Conservation (phyloP, 2,797 vertebrate genomes). For the Spatula versicolor region DNA sequence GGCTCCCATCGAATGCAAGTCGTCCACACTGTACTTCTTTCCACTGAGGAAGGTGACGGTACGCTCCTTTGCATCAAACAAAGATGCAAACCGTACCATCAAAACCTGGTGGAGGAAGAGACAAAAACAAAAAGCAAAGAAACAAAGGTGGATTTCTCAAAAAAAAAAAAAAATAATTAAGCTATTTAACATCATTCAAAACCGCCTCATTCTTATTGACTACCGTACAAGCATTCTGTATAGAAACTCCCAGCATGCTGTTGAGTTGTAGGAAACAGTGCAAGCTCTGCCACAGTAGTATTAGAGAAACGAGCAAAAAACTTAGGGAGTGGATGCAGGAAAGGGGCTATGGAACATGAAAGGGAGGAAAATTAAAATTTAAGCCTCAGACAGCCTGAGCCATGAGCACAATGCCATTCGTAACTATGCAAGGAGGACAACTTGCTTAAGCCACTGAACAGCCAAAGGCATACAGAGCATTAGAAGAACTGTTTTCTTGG, state of each 20-base stretch:
- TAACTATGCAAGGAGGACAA: background rate
- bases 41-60: slow-evolving; percentile 96
- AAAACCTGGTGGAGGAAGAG: slow-evolving; percentile 84
- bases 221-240: background rate
- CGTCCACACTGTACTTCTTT: slow-evolving; percentile 91
- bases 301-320: background rate
- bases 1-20: slow-evolving; percentile 89
- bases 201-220: background rate
- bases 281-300: background rate
- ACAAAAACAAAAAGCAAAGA: background rate
- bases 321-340: background rate
- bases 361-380: slow-evolving; percentile 13
- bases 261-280: background rate
- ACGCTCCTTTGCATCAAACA: slow-evolving; percentile 92
- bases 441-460: slow-evolving; percentile 25
- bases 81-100: slow-evolving; percentile 95
- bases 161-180: background rate
- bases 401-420: slow-evolving; percentile 27
- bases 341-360: background rate
- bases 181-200: background rate
- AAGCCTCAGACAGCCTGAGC: slow-evolving; percentile 43
- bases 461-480: slow-evolving; percentile 10
- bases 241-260: slow-evolving; percentile 18
- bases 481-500: background rate
- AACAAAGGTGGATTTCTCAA: background rate